Base-by-base conservation (phyloP, 1,140 invertebrate genomes). In the Cotesia glomerata region DNA sequence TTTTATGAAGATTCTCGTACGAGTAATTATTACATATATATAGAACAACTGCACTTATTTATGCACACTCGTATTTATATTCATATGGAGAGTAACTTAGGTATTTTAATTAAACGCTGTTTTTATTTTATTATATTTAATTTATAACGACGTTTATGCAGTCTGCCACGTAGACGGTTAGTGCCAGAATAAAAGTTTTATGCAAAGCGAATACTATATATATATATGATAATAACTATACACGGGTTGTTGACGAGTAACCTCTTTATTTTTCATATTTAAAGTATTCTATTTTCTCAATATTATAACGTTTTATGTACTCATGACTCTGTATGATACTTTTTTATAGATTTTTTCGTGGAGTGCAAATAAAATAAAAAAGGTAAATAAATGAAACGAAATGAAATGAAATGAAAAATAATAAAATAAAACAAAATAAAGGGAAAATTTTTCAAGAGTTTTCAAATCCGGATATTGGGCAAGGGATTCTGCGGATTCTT, bases 401-500 rank as follows among this genome's bases (percentile, higher is more conserved):
- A 45, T 9, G 7, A 11, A 45, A 45, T 45, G 39, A 45, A 45
- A 45, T 45, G 11, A 58, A 58, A 18, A 3, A 58, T 9, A 58
- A 18, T 58, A 67, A 76, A 72, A 72, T 35, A 74, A 65, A 66
- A 63, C 66, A 61, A 18, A 58, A 32, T 18, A 62, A 58, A 71
- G 39, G 18, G 70, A 62, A 62, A 61, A 49, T 68, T 39, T 58
- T 14, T 35, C 14, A 64, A 63, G 56, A 39, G 35, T 36, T 18
- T 69, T 64, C 45, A 73, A 73, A 64, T 73, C 59, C 66, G 72
- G 52, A 70, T 70, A 66, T 58, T 69, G 66, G 62, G 58, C 45
- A 69, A 69, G 63, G 58, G 66, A 69, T 64, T 35, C 11, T 35
- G 62, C 18, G 62, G 39, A 36, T 49, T 18, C 9, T 35, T 18